Percentiles rank a stretch among this genome's conserved stretches.
Evolutionary conservation across 2,113 vertebrate genomes (phyloP).

Genomic region (Falcunculus frontatus): DNA sequence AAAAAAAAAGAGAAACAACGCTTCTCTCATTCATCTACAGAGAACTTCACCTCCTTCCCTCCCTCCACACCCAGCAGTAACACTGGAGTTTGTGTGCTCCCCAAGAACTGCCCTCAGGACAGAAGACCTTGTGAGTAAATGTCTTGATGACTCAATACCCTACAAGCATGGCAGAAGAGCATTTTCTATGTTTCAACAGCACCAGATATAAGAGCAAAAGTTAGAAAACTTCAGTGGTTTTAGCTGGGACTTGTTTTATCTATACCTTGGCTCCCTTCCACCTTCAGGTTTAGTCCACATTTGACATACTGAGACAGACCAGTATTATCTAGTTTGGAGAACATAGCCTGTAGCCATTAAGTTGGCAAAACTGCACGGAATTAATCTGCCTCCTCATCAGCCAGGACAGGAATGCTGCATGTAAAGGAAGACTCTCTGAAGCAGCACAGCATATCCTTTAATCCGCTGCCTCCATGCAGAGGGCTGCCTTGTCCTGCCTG

Average conservation of each 20-base stretch:
- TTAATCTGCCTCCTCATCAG: not conserved
- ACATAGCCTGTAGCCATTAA: not conserved
- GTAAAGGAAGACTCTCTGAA: not conserved
- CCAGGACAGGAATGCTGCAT: not conserved
- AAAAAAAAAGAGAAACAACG: not conserved
- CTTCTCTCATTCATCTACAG: not conserved
- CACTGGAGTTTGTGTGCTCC: not conserved
- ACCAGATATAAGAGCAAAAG: slow-evolving; percentile 8
- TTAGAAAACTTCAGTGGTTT: not conserved
- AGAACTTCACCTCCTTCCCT: not conserved
- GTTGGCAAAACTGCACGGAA: not conserved
- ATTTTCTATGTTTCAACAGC: not conserved
- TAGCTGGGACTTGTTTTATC: slow-evolving; percentile 20
- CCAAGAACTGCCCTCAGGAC: not conserved
- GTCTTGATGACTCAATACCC: not conserved
- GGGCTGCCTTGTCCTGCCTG: not conserved
- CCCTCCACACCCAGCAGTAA: not conserved
- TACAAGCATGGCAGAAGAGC: not conserved
- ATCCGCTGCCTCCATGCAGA: not conserved
- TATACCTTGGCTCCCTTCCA: slow-evolving; percentile 3
- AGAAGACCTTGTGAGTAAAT: not conserved
- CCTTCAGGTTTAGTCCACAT: not conserved
- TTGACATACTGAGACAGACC: not conserved
- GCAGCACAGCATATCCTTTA: not conserved
- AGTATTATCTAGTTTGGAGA: not conserved